phyloP scores from a whole-genome alignment of 53 echinoderm and acorn worm genomes.

The Astropecten irregularis region DNA sequence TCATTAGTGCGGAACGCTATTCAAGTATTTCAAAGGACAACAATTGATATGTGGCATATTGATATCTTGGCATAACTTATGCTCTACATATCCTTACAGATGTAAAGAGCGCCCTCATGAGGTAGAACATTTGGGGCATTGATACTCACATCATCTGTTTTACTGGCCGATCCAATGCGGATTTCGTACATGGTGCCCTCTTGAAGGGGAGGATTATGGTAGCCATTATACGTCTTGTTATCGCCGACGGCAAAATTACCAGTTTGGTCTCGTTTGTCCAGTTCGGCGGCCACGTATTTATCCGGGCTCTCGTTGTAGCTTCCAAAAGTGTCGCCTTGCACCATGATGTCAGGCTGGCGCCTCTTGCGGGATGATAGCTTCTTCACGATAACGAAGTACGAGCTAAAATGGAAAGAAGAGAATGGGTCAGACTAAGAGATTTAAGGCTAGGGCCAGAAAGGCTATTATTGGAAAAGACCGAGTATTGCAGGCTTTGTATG shows the following conservation, averaged over 20 bases:
- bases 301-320: constrained; percentile 37
- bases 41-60: too few relatives aligned
- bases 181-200: constrained; percentile 69
- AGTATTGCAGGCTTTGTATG: too few relatives aligned
- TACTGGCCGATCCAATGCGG: constrained; percentile 62
- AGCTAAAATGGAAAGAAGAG: background rate
- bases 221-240: constrained; percentile 68
- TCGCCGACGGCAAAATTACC: constrained; percentile 75
- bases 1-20: too few relatives aligned
- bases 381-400: constrained; percentile 26
- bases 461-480: too few relatives aligned
- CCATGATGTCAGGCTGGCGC: background rate
- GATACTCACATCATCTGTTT: constrained; percentile 41
- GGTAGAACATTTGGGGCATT: too few relatives aligned
- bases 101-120: too few relatives aligned
- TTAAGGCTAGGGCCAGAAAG: too few relatives aligned
- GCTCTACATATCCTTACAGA: too few relatives aligned
- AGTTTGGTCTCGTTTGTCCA: constrained; percentile 42
- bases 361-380: background rate
- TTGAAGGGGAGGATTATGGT: constrained; percentile 77
- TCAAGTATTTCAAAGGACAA: too few relatives aligned
- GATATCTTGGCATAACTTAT: too few relatives aligned
- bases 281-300: constrained; percentile 81
- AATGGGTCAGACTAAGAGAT: background rate
- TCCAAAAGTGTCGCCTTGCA: background rate